Evolutionary conservation across 2,888 invertebrate species (phyloP), one percentile per base, ranked within the genome.

Genomic region (Micoletzkya japonica): DNA sequence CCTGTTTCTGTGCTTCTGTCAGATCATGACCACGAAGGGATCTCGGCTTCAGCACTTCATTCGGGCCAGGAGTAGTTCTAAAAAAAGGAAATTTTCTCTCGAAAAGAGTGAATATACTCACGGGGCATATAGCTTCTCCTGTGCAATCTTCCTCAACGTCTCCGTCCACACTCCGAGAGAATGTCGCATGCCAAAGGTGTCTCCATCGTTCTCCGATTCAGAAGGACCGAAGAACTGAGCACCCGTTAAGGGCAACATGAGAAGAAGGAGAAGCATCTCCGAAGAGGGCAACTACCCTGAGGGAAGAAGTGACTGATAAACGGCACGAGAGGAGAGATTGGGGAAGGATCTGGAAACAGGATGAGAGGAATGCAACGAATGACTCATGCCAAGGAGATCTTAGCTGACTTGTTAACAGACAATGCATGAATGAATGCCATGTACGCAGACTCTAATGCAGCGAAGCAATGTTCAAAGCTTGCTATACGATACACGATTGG

Each of bases 81-180:
- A 14, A 68, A 30, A 2, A 54, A 6, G 28, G 30, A 10, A 14
- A 50, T 2, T 50, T 10, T 54, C 26, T 54, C 7, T 24, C 17
- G 14, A 10, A 44, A 26, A 6, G 24, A 3, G 32, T 7, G 26
- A 49, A 49, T 49, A 71, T 39, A 68, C 68, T 68, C 14, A 68
- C 68, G 68, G 57, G 44, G 37, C 57, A 24, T 68, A 68, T 1
- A 68, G 36, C 50, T 78, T 74, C 50, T 74, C 63, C 30, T 74
- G 39, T 1, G 77, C 76, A 34, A 80, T 73, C 44, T 76, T 75
- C 56, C 75, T 71, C 28, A 80, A 34, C 1, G 75, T 71, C 26
- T 78, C 73, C 59, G 76, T 74, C 79, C 79, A 80, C 24, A 57
- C 67, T 28, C 70, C 73, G 7, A 80, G 70, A 2, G 79, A 77